Evolutionary conservation across 2,113 vertebrate genomes (phyloP).

Genomic region (Aythya baeri): DNA sequence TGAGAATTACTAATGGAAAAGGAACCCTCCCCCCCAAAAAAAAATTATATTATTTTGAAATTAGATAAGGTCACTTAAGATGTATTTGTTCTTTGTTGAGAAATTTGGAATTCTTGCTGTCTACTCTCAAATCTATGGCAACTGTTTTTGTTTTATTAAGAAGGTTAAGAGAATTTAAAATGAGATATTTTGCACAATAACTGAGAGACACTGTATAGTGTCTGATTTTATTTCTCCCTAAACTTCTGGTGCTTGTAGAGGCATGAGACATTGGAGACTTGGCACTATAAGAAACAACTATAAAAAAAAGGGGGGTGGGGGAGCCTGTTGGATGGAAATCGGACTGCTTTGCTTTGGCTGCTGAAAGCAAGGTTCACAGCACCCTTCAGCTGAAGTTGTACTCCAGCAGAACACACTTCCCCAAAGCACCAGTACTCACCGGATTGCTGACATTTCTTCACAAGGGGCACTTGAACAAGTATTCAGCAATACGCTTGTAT

Average conservation of each 20-base stretch:
- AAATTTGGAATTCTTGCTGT: background rate
- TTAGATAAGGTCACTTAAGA: background rate
- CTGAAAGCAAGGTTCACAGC: background rate
- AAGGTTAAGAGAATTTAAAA: background rate
- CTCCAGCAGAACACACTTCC: background rate
- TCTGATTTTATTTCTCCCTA: background rate
- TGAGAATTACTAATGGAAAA: background rate
- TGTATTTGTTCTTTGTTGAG: background rate
- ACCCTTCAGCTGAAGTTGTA: background rate
- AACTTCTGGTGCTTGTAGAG: background rate
- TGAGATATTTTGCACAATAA: background rate
- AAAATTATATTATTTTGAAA: background rate
- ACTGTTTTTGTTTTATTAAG: background rate
- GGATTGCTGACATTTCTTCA: background rate
- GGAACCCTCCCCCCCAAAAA: too few species aligned
- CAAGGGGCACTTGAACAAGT: rapidly evolving
- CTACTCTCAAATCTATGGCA: background rate
- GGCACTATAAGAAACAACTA: background rate
- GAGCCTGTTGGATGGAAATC: background rate
- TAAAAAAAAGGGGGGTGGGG: background rate
- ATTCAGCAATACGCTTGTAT: background rate
- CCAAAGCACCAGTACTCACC: rapidly evolving
- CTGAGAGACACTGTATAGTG: too few species aligned
- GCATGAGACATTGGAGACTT: background rate
- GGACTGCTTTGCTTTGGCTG: background rate